Evolutionary conservation across 2,797 vertebrate genomes (phyloP), one percentile per base, ranked within the genome.

Genomic region (Champsocephalus gunnari): DNA sequence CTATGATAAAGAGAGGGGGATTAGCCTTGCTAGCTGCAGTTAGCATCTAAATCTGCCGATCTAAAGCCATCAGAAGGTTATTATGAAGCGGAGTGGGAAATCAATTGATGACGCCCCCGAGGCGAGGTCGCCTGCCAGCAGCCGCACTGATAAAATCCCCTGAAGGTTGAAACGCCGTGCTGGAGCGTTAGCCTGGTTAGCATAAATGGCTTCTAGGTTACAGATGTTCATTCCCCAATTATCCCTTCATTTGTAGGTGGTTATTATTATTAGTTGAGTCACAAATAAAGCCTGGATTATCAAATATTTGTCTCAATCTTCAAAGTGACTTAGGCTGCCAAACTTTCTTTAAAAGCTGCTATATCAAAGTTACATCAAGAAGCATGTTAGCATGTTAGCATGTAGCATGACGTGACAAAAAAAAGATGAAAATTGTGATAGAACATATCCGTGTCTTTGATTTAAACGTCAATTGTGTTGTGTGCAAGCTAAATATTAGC

Each of bases 11-110:
- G 13, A 2, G 34, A 45, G 2, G 49, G 16, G 5, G 38, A 62
- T 73, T 73, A 77, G 73, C 75, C 63, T 50, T 45, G 50, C 60
- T 73, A 55, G 56, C 69, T 44, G 65, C 0, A 3, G 62, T 67
- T 74, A 75, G 63, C 66, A n/a, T 51, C 45, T 44, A 44, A 73
- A 86, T 86, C 75, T 11, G 77, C 60, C 80, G 32, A 65, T 72
- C 66, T 65, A 57, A 70, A 73, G 77, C 61, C 32, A 12, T 68
- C 60, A 61, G 54, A 6, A 9, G 64, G 54, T 28, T 28, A 54
- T 24, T 28, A 54, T 24, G 57, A 63, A 63, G 59, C 48, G 8
- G 50, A 62, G 50, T 65, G 45, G 59, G 47, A 71, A 67, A 83
- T 81, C 76, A 70, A 78, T 80, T 80, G 51, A 45, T 1, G 0